Conservation (phyloP, 1,140 invertebrate species). For the Danaus plexippus region DNA sequence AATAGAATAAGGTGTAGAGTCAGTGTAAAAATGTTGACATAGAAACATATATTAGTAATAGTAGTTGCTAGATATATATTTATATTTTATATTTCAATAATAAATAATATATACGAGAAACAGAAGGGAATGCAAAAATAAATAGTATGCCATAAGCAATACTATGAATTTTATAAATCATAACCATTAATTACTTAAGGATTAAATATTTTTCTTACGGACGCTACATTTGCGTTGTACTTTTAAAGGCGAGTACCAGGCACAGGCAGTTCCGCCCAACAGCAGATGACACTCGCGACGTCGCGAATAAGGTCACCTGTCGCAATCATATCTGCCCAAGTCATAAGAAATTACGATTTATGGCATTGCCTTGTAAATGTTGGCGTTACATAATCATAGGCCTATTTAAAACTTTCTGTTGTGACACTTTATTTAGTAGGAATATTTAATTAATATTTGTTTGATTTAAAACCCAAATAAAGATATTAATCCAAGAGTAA, state of each 20-base stretch:
- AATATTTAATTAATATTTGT: no score
- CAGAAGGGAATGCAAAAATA: no score
- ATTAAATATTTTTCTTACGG: conserved; percentile 12
- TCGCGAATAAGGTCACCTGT: conserved; percentile 66
- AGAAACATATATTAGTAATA: neutral
- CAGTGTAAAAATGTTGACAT: conserved; percentile 26
- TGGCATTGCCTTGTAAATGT: neutral
- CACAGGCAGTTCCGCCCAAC: conserved; percentile 37
- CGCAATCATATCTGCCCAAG: conserved; percentile 18
- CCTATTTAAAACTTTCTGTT: neutral
- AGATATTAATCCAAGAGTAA: no score
- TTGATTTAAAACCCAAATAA: no score
- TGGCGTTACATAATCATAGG: neutral
- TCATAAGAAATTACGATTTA: conserved; percentile 8
- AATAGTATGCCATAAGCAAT: no score
- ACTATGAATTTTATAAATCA: no score
- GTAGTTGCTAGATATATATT: no score
- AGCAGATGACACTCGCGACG: conserved; percentile 65
- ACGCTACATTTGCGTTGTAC: conserved; percentile 23
- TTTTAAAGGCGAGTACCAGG: conserved; percentile 49
- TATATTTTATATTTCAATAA: no score
- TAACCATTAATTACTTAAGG: no score
- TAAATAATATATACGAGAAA: no score
- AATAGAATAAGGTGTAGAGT: conserved; percentile 49
- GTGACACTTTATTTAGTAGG: neutral